Base-by-base conservation (phyloP, 1,140 invertebrate genomes). In the Brachionus plicatilis region DNA sequence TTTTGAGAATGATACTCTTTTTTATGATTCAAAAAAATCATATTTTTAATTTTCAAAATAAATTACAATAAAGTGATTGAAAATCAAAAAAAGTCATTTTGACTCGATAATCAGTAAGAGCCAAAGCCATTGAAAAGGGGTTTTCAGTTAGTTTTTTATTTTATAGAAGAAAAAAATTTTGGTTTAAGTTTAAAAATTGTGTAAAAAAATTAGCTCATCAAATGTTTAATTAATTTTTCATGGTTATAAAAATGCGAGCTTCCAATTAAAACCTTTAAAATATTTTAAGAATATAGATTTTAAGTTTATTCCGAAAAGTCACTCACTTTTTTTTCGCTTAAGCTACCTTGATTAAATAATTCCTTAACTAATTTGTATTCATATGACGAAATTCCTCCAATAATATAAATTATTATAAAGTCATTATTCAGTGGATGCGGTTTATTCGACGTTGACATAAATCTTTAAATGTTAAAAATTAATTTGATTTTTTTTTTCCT, bases 361-460 rank as follows among this genome's bases (percentile, higher is more conserved):
- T 82, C 50, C 33, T 68, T 60, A 7, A 82, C 65, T 27, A 65
- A 9, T 65, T 82, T 82, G 33, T 65, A 65, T 45, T 82, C 79
- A 27, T 82, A 82, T 12, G 50, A 65, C 27, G 53, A 37, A 43
- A 82, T 82, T 14, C 79, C 53, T 27, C 79, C 79, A 41, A 65
- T 43, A 20, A 82, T 24, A 68, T 82, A 82, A 65, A 82, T 66
- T 20, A 82, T 82, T 20, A 82, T 60, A 41, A 82, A 60, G 41
- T 82, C 79, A 68, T 82, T 82, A 47, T 68, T 68, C 12, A 82
- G 37, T 33, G 79, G 79, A 66, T 82, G 79, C 6, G 53, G 20
- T 47, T 82, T 82, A 33, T 47, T 82, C 12, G 79, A 27, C 4
- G 37, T 43, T 45, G 37, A 27, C 79, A 82, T 82, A 11, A 82